Evolutionary conservation across 2,113 vertebrate genomes (phyloP).

Genomic region (Salvelinus fontinalis): DNA sequence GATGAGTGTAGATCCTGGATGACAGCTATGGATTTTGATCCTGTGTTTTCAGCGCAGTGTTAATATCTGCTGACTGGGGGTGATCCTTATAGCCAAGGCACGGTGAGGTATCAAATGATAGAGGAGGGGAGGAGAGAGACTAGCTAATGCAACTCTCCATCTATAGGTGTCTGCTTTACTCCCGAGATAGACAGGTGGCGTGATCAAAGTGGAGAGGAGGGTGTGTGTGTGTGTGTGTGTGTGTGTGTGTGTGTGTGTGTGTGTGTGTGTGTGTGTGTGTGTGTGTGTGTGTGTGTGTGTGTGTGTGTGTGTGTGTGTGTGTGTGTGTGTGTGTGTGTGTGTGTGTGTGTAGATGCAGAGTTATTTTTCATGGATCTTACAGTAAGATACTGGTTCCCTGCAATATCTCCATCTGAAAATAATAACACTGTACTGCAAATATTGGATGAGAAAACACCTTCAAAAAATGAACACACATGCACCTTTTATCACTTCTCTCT

Average conservation of each 20-base stretch:
- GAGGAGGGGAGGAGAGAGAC: not conserved
- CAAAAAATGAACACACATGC: too few species aligned
- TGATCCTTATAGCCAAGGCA: not conserved
- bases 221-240: not conserved
- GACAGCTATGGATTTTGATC: not conserved
- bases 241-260: too few species aligned
- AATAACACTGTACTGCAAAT: too few species aligned
- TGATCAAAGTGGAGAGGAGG: slow-evolving; percentile 29
- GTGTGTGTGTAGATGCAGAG: not conserved
- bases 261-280: too few species aligned
- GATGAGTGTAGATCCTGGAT: too few species aligned
- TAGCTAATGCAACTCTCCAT: not conserved
- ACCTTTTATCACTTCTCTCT: too few species aligned
- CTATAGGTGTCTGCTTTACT: slow-evolving; percentile 13
- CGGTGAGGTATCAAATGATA: not conserved
- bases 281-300: not conserved
- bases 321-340: not conserved
- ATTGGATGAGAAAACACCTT: too few species aligned
- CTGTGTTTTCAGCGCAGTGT: not conserved
- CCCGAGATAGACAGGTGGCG: slow-evolving; percentile 34
- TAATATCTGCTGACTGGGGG: slow-evolving; percentile 11
- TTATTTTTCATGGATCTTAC: too few species aligned
- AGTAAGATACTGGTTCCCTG: too few species aligned
- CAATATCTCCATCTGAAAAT: too few species aligned
- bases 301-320: not conserved